Evolutionary conservation across 2,113 vertebrate genomes (phyloP).

Genomic region (Sebastes schlegelii): DNA sequence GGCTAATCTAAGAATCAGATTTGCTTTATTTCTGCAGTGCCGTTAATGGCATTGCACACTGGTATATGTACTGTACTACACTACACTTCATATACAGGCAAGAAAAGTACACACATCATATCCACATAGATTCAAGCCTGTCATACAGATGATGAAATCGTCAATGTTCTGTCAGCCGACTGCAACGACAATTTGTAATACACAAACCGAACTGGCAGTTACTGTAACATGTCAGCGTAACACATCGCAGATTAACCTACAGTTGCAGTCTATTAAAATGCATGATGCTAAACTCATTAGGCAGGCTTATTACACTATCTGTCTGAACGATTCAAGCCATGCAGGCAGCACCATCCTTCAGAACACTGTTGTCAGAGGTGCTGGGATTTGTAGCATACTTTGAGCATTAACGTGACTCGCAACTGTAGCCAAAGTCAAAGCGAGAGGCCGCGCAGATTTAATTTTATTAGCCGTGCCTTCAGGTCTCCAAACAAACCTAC

Average conservation of each 20-base stretch:
- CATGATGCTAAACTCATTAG: conserved; percentile 62
- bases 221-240: conserved; percentile 36
- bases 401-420: conserved; percentile 39
- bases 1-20: conserved; percentile 1
- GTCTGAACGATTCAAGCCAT: conserved; percentile 40
- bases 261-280: conserved; percentile 53
- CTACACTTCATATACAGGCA: neutral
- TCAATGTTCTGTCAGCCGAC: conserved; percentile 34
- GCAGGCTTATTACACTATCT: conserved; percentile 50
- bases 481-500: conserved; percentile 59
- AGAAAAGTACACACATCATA: neutral
- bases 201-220: conserved; percentile 49
- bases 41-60: neutral
- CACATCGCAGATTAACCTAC: conserved; percentile 44
- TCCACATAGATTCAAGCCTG: neutral
- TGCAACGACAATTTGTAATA: conserved; percentile 53
- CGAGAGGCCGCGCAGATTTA: conserved; percentile 40
- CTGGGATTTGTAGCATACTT: conserved; percentile 50
- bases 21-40: neutral
- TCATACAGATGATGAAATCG: conserved; percentile 4
- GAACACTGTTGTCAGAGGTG: conserved; percentile 28
- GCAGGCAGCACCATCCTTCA: conserved; percentile 38
- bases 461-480: conserved; percentile 58
- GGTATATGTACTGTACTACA: neutral
- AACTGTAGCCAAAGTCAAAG: conserved; percentile 52